Percentiles rank a stretch among this genome's conserved stretches.
Conservation (phyloP, 1,140 invertebrate species). For the Drosophila persimilis region DNA sequence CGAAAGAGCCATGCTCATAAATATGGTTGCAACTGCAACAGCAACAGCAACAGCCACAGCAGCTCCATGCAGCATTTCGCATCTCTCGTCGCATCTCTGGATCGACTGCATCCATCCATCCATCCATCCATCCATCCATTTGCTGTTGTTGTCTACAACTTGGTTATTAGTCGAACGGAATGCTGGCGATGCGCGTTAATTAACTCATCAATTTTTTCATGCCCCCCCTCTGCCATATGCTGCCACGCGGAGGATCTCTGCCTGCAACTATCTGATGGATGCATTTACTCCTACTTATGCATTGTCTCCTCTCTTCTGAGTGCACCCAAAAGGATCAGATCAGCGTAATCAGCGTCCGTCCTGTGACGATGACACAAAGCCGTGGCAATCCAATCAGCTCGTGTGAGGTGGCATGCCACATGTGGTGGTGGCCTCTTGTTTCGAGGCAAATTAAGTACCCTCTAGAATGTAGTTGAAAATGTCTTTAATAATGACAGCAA, state of each 20-base stretch:
- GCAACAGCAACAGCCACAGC: neutral
- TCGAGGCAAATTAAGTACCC: slow-evolving; percentile 77
- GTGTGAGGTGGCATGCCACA: slow-evolving; percentile 45
- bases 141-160: slow-evolving; percentile 71
- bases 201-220: slow-evolving; percentile 79
- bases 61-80: slow-evolving; percentile 5
- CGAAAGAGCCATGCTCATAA: slow-evolving; percentile 66
- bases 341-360: slow-evolving; percentile 28
- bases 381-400: slow-evolving; percentile 57
- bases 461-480: slow-evolving; percentile 82
- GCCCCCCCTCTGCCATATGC: neutral
- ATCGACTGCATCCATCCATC: slow-evolving; percentile 22
- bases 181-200: slow-evolving; percentile 80
- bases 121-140: slow-evolving; percentile 38
- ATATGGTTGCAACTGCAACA: slow-evolving; percentile 56
- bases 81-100: neutral
- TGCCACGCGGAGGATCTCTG: slow-evolving; percentile 3
- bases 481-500: slow-evolving; percentile 82
- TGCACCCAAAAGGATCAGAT: slow-evolving; percentile 52
- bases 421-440: slow-evolving; percentile 34
- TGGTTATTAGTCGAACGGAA: slow-evolving; percentile 81
- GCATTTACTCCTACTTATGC: slow-evolving; percentile 52
- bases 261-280: slow-evolving; percentile 26
- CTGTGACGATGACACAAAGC: slow-evolving; percentile 55
- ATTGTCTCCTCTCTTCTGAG: slow-evolving; percentile 29